These are phyloP conservation scores for Herminia tarsipennalis DNA, from an alignment of 2,888 invertebrate species.

Conservation along the genomic window DNA sequence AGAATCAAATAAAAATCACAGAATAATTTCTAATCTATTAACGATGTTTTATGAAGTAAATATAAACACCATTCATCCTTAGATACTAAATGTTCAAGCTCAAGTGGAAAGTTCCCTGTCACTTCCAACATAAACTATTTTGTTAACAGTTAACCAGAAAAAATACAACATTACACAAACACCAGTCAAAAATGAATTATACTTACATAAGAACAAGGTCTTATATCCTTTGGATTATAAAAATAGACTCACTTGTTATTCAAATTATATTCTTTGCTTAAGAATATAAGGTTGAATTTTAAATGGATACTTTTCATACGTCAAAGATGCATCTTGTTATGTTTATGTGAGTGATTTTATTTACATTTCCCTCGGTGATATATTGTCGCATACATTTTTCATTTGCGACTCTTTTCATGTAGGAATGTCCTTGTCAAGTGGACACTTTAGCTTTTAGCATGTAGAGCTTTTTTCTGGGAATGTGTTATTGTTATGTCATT, in stretches of 20 bases:
- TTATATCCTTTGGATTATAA: background rate
- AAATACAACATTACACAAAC: conserved; percentile 11
- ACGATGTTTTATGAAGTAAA: conserved; percentile 10
- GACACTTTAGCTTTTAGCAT: conserved; percentile 37
- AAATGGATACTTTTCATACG: conserved; percentile 18
- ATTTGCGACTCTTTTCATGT: conserved; percentile 45
- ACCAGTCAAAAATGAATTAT: conserved; percentile 9
- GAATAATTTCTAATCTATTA: background rate
- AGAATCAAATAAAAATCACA: background rate
- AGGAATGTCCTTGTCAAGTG: conserved; percentile 46
- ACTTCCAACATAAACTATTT: conserved; percentile 42
- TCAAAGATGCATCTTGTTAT: conserved; percentile 39
- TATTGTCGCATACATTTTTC: conserved; percentile 46
- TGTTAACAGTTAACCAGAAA: conserved; percentile 35
- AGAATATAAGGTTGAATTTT: conserved; percentile 26
- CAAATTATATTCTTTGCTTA: conserved; percentile 24
- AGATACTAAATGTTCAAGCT: conserved; percentile 20
- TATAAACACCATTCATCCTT: conserved; percentile 29
- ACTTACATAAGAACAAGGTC: background rate
- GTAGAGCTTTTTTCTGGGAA: conserved; percentile 22
- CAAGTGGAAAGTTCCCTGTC: conserved; percentile 36
- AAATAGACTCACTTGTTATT: conserved; percentile 7
- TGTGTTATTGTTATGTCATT: conserved; percentile 24
- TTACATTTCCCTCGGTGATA: conserved; percentile 46
- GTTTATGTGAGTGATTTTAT: conserved; percentile 45